These are phyloP conservation scores for Antheraea assamensis DNA, from an alignment of 2,888 invertebrate genomes.

Conservation along the genomic window DNA sequence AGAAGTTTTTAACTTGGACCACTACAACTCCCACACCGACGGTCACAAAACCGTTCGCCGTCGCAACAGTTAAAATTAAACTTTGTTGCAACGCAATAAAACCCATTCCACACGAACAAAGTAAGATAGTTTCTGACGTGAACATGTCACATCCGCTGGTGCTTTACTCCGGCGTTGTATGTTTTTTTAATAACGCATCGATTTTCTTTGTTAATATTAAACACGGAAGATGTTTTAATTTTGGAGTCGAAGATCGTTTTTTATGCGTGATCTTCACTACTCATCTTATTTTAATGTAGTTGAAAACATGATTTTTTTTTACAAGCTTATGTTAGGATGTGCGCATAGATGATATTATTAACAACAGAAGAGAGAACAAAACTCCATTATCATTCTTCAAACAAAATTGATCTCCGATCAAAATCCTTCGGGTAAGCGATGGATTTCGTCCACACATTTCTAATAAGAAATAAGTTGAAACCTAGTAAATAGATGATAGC, in stretches of 20 bases:
- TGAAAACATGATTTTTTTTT: no score
- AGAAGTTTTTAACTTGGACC: constrained; percentile 32
- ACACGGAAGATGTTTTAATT: neutral
- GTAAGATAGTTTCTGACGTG: constrained; percentile 43
- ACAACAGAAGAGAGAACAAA: no score
- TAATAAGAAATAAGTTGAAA: no score
- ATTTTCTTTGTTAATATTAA: constrained; percentile 47
- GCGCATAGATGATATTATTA: no score
- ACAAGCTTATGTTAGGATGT: no score
- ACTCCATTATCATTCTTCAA: no score
- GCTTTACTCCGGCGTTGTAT: constrained; percentile 45
- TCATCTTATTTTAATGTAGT: neutral
- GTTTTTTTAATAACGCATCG: constrained; percentile 70
- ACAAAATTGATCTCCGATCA: no score
- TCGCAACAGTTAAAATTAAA: constrained; percentile 51
- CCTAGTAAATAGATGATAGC: no score
- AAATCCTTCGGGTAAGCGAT: no score
- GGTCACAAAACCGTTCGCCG: constrained; percentile 20
- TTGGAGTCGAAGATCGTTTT: neutral
- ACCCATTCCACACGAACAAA: constrained; percentile 35
- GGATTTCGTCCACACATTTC: no score
- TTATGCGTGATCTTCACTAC: neutral
- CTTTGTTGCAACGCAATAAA: constrained; percentile 60
- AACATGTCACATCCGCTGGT: constrained; percentile 60
- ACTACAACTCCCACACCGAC: constrained; percentile 23